Evolutionary conservation across 2,888 invertebrate genomes (phyloP).

Genomic region (Drosophila atripex): DNA sequence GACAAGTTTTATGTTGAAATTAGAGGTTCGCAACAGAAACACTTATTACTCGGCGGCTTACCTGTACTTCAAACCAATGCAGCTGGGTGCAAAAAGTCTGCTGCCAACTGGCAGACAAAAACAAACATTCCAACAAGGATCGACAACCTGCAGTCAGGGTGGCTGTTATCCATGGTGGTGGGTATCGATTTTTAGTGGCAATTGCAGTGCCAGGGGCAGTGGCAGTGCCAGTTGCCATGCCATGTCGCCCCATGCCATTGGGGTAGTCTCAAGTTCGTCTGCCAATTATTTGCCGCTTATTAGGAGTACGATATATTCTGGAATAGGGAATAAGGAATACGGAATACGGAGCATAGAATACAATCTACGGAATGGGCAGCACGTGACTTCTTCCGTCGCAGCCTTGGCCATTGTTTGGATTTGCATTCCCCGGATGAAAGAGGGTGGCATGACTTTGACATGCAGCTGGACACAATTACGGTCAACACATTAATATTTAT

Average conservation of each 20-base stretch:
- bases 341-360: conserved; percentile 7
- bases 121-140: conserved; percentile 65
- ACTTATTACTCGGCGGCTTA: conserved; percentile 23
- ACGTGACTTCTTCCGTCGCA: conserved; percentile 73
- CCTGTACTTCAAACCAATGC: conserved; percentile 46
- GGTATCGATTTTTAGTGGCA: conserved; percentile 72
- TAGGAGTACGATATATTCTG: conserved; percentile 46
- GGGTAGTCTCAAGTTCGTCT: conserved; percentile 77
- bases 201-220: conserved; percentile 47
- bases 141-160: conserved; percentile 61
- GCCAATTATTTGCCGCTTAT: conserved; percentile 79
- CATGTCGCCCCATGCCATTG: conserved; percentile 52
- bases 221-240: conserved; percentile 23
- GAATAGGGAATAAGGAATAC: conserved; percentile 30
- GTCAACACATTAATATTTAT: neutral
- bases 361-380: conserved; percentile 52
- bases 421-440: conserved; percentile 46
- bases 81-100: conserved; percentile 25
- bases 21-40: conserved; percentile 34
- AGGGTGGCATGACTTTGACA: conserved; percentile 63
- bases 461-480: conserved; percentile 38
- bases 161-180: conserved; percentile 46
- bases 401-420: conserved; percentile 71
- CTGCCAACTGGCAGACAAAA: conserved; percentile 49
- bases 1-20: conserved; percentile 29